Conservation (phyloP, 2,113 vertebrate species). For the Chloroceryle aenea region DNA sequence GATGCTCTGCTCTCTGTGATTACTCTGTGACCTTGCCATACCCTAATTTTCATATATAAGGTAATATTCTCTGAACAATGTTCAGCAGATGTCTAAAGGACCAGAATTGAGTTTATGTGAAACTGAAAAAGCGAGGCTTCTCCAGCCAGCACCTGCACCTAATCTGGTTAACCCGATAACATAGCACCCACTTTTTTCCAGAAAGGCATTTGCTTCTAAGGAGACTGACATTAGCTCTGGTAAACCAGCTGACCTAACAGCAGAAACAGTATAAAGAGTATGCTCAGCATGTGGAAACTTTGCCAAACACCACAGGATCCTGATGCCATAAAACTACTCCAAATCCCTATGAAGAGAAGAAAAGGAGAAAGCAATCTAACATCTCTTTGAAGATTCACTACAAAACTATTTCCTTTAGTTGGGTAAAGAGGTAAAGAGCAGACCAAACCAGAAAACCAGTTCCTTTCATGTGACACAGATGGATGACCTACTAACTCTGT, state of each 20-base stretch:
- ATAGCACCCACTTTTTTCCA: not conserved
- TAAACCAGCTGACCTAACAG: not conserved
- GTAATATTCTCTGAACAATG: not conserved
- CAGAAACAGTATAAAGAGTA: not conserved
- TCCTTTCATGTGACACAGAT: slow-evolving; percentile 36
- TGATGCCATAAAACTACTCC: slow-evolving; percentile 16
- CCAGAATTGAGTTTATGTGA: not conserved
- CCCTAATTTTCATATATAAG: not conserved
- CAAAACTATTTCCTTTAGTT: not conserved
- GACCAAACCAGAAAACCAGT: not conserved
- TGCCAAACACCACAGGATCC: not conserved
- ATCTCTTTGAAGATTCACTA: slow-evolving; percentile 2
- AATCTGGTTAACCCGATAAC: not conserved
- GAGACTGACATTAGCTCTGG: not conserved
- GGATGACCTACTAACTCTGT: slow-evolving; percentile 15
- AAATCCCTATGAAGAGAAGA: not conserved
- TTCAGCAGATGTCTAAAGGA: not conserved
- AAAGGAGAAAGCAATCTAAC: not conserved
- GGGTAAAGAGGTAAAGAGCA: slow-evolving; percentile 9
- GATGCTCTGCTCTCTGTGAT: not conserved
- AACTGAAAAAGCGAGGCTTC: not conserved
- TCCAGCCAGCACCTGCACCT: not conserved
- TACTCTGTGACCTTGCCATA: not conserved
- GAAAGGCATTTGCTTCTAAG: not conserved
- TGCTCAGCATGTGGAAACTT: not conserved